Base-by-base conservation (phyloP, 1,140 invertebrate genomes). In the Gyrodactylus salaris region DNA sequence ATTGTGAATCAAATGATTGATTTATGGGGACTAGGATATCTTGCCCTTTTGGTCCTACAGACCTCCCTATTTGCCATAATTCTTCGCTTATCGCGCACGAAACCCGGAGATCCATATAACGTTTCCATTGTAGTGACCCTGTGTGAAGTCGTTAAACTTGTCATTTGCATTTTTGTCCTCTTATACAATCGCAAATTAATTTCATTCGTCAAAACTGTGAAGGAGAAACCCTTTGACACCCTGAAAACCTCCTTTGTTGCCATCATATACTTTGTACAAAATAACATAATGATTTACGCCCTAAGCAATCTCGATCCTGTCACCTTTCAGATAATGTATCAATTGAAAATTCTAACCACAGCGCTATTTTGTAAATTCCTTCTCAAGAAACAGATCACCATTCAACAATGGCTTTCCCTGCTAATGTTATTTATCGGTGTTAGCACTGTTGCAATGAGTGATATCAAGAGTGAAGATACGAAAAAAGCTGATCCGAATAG, bases 271-370 rank as follows among this genome's bases (percentile, higher is more conserved):
- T 86, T 92, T 69, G 81, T 98, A 75, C 94, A 99, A 81, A 99
- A 99, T 79, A 97, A 97, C 84, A 83, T 99, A 70, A 82, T 98
- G 0, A 98, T 95, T 81, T 84, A 97, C 26, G 95, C 93, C 2
- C 88, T 93, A 27, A 91, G 91, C 24, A 92, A 99, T 85, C 84
- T 99, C 75, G 93, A 98, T 84, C 92, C 93, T 74, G 93, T 92
- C 2, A 97, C 92, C n/a, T 91, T 91, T 84, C 94, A 97, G 85
- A 91, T 91, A 83, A 69, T 69, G 27, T 99, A 98, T 83, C 94
- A 99, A 80, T 79, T 99, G 70, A 98, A 98, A 83, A 91, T 98
- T 76, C 82, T 99, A 0, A 98, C 94, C 7, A 98, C 94, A 20
- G 94, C 94, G 25, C 84, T 98, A 77, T 96, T 99, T 79, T 89